Conservation (phyloP, 2,888 invertebrate species). For the Amphipoea oculea region DNA sequence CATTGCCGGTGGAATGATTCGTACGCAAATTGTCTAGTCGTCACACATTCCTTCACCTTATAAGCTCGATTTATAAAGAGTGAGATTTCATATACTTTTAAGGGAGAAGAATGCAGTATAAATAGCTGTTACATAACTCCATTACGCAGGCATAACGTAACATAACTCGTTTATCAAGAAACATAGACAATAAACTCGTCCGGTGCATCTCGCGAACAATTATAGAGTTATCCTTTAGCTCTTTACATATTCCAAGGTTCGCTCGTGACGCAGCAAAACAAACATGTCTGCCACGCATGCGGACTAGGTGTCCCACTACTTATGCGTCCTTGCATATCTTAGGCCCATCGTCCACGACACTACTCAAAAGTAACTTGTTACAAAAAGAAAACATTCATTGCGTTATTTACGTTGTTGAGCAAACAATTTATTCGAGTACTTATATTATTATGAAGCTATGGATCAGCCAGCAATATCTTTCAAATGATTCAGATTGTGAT, state of each 20-base stretch:
- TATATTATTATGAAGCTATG: no score
- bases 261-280: slow-evolving; percentile 34
- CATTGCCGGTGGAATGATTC: background rate
- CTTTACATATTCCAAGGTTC: slow-evolving; percentile 61
- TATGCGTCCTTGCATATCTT: slow-evolving; percentile 51
- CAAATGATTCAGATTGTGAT: no score
- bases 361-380: background rate
- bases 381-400: no score
- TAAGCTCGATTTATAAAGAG: slow-evolving; percentile 1
- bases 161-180: slow-evolving; percentile 24
- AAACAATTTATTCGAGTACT: no score
- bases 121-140: slow-evolving; percentile 7
- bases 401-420: no score
- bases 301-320: slow-evolving; percentile 37
- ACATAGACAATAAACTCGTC: slow-evolving; percentile 39
- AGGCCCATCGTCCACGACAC: background rate
- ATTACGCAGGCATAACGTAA: slow-evolving; percentile 4
- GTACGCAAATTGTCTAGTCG: background rate
- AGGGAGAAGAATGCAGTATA: slow-evolving; percentile 28
- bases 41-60: slow-evolving; percentile 5
- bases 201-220: slow-evolving; percentile 45
- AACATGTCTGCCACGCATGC: slow-evolving; percentile 44
- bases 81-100: background rate
- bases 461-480: no score
- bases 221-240: slow-evolving; percentile 54